A percentile compares a stretch with the other conserved stretches of the same genome.
phyloP scores from a whole-genome alignment of 2,797 vertebrate species.

The Paguma larvata region DNA sequence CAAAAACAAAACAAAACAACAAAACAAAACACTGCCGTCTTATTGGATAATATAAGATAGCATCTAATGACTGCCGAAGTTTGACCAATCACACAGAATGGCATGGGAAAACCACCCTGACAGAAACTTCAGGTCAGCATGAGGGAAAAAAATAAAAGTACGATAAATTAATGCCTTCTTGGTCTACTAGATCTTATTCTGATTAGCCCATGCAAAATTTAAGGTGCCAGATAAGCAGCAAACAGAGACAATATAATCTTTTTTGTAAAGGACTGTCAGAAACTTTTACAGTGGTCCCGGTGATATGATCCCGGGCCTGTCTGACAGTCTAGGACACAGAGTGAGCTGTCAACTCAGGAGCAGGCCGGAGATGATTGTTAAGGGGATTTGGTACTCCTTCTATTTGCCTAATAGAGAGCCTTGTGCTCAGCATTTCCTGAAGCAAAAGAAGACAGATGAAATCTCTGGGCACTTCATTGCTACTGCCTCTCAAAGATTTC shows the following conservation, averaged over 20 bases:
- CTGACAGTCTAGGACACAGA: conserved; percentile 96
- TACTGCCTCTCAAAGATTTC: conserved; percentile 99
- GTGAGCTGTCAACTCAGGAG: conserved; percentile 96
- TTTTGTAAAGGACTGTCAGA: conserved; percentile 90
- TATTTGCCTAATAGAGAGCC: conserved; percentile 99
- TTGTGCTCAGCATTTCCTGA: conserved; percentile 97
- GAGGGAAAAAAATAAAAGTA: conserved; percentile 82
- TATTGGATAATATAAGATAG: conserved; percentile 89
- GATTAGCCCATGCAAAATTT: conserved; percentile 91
- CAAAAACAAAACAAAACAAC: conserved; percentile 86
- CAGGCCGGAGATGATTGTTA: conserved; percentile 91
- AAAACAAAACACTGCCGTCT: conserved; percentile 54
- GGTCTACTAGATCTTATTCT: conserved; percentile 91
- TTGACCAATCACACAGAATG: conserved; percentile 90
- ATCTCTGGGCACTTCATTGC: conserved; percentile 99
- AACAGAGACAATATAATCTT: conserved; percentile 90
- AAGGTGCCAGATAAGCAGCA: conserved; percentile 89
- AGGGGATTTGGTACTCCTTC: conserved; percentile 93
- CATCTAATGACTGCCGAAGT: conserved; percentile 91
- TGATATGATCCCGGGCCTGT: conserved; percentile 92
- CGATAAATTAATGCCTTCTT: conserved; percentile 90
- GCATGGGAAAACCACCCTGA: conserved; percentile 69
- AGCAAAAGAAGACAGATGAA: conserved; percentile 99
- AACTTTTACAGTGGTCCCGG: conserved; percentile 90
- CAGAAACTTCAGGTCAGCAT: conserved; percentile 88